phyloP scores from a whole-genome alignment of 2,113 vertebrate species.

The Daubentonia madagascariensis region DNA sequence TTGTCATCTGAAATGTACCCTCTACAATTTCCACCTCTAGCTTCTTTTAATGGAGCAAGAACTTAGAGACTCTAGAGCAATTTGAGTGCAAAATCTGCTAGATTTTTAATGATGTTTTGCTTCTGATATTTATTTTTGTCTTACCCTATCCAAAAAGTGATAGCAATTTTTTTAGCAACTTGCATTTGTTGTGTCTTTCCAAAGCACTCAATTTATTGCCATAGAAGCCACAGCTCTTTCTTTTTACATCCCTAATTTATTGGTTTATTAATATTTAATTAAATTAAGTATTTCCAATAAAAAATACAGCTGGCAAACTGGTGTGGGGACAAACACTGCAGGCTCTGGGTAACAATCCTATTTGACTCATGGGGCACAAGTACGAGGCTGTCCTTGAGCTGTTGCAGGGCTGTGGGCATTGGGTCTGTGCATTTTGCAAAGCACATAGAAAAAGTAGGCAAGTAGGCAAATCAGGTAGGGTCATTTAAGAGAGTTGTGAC shows the following conservation, averaged over 20 bases:
- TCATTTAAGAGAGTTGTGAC: not conserved
- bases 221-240: not conserved
- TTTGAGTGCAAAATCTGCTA: not conserved
- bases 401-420: not conserved
- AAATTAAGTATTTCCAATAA: not conserved
- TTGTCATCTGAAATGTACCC: not conserved
- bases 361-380: not conserved
- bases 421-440: not conserved
- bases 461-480: not conserved
- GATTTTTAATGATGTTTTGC: conserved; percentile 6
- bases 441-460: not conserved
- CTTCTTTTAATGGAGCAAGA: not conserved
- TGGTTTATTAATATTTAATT: conserved; percentile 55
- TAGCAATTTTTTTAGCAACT: not conserved
- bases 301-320: not conserved
- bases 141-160: not conserved
- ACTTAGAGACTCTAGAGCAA: not conserved
- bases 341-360: not conserved
- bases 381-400: not conserved
- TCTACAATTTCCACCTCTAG: not conserved
- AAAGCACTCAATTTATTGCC: not conserved
- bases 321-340: not conserved
- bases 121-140: conserved; percentile 24
- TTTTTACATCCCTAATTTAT: not conserved
- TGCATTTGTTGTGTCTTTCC: not conserved